Evolutionary conservation across 2,797 vertebrate species (phyloP).

Genomic region (Notolabrus celidotus): DNA sequence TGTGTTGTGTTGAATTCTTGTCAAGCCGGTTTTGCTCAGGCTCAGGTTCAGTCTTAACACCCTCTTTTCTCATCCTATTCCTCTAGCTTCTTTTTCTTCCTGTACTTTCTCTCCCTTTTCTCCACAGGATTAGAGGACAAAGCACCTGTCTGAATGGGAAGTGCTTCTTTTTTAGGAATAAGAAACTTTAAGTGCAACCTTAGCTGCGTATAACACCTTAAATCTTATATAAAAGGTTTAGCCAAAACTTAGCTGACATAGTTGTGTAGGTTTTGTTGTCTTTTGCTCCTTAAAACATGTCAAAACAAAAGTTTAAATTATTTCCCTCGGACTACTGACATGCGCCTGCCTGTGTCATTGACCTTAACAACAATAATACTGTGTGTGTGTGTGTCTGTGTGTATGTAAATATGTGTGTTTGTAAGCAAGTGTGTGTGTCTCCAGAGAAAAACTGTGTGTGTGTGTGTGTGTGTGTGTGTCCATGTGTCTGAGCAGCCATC

Average conservation of each 20-base stretch:
- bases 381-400: conserved; percentile 1
- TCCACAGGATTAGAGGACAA: background rate
- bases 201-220: background rate
- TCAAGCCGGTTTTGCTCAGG: conserved; percentile 76
- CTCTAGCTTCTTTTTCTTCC: background rate
- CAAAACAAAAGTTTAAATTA: background rate
- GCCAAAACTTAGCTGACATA: background rate
- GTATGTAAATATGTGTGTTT: too few species aligned
- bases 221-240: background rate
- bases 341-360: conserved; percentile 24
- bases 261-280: background rate
- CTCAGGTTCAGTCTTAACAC: conserved; percentile 46
- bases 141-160: conserved; percentile 54
- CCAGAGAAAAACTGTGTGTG: too few species aligned
- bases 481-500: conserved; percentile 35
- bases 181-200: background rate
- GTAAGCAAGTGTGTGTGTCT: too few species aligned
- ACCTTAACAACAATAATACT: conserved; percentile 14
- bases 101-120: background rate
- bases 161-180: background rate
- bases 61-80: conserved; percentile 5
- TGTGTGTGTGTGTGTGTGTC: conserved; percentile 30
- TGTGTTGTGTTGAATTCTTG: conserved; percentile 64
- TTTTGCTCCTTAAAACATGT: background rate
- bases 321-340: conserved; percentile 1